Evolutionary conservation across 2,113 vertebrate species (phyloP), one percentile per base, ranked within the genome.

Genomic region (Pipa parva): DNA sequence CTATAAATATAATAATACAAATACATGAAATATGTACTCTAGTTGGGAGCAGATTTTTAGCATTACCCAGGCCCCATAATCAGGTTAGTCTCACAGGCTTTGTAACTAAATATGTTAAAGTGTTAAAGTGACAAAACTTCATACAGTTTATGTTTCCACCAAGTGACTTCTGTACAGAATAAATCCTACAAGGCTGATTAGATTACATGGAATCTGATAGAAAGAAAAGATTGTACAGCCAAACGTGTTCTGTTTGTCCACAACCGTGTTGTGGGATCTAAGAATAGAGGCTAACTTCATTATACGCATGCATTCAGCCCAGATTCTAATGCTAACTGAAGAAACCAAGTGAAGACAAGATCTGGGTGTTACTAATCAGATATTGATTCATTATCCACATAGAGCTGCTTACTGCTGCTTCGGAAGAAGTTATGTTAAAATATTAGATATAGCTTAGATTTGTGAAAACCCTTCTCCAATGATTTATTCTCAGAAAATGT

Each of bases 91-190:
- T n/a, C n/a, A n/a, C n/a, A n/a, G n/a, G n/a, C n/a, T n/a, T n/a
- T n/a, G n/a, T n/a, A n/a, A n/a, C n/a, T n/a, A n/a, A n/a, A n/a
- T n/a, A n/a, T n/a, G n/a, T n/a, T n/a, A 52, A 20, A 52, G 49
- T 52, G 49, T n/a, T 56, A 29, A 56, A 15, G 52, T 55, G 52
- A 56, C 31, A 56, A 3, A 56, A 56, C 27, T 31, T 56, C 52
- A 28, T 27, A 56, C 27, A 56, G 26, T 31, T 56, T 56, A 18
- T 5, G 52, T 56, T 56, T 56, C 52, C 52, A 31, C 15, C 27
- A n/a, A 31, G 26, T 56, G 52, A 28, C 52, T 56, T 56, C 29
- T 17, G 27, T 29, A 20, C 17, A 56, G 18, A 58, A 36, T 21
- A 33, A 33, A 20, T 36, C 55, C n/a, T 58, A 31, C 55, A 36